Evolutionary conservation across 2,888 invertebrate genomes (phyloP), one percentile per base, ranked within the genome.

Genomic region (Amiota communis): DNA sequence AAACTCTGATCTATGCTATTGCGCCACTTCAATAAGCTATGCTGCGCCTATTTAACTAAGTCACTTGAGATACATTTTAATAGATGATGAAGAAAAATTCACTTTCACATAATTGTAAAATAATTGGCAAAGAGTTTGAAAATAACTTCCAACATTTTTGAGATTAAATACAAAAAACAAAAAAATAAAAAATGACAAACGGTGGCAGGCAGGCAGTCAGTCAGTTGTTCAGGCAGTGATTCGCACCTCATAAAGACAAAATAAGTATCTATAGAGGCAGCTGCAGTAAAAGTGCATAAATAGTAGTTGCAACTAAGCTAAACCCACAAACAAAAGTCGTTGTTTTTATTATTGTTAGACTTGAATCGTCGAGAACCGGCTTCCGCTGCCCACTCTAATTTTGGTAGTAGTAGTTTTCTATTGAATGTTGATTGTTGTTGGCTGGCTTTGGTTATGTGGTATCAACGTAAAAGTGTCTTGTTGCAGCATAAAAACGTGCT

Each of bases 21-120:
- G 23, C 23, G 23, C 23, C 23, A 23, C 23, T 23, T 23, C 56
- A 73, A 78, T 85, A 83, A 84, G 84, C 84, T 36, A n/a, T n/a
- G n/a, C 36, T 36, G 36, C 8, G 36, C 36, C 36, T 36, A 36
- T 6, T 36, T 36, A 36, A 6, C 36, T 36, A 36, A 36, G 36
- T 6, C 36, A 36, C 36, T 36, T 36, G 36, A 36, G 36, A 36
- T 36, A 36, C 36, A 36, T 36, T 36, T 36, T 6, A 6, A 36
- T 6, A 36, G 36, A 36, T 6, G 36, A 36, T 36, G 36, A 75
- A 75, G 68, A 72, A 65, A 77, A 79, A 81, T 81, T 86, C 84
- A 86, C 86, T 83, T 83, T 83, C 86, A 84, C 83, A 86, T 83
- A 86, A 86, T 86, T 77, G 84, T 76, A 70, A 78, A 78, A 79